Conservation (phyloP, 2,888 invertebrate genomes). For the Ganaspis brasiliensis region DNA sequence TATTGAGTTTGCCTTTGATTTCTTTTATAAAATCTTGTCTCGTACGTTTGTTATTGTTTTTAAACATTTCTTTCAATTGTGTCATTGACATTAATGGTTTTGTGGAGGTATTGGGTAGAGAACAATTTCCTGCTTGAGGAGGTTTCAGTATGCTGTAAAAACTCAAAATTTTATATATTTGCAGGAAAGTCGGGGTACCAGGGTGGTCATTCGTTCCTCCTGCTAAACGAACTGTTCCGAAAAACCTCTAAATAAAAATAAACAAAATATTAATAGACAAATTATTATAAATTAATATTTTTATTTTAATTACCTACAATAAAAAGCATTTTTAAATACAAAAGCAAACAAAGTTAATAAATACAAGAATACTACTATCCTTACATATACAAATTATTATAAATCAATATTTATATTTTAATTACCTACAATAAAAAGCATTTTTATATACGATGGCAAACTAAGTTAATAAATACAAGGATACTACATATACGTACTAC, state of each 20-base stretch:
- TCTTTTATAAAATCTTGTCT: not conserved
- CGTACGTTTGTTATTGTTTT: not conserved
- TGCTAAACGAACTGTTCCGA: not conserved
- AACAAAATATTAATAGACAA: too few relatives aligned
- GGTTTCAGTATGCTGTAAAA: not conserved
- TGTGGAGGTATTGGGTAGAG: not conserved
- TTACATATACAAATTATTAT: too few relatives aligned
- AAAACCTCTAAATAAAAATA: not conserved
- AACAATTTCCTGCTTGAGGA: not conserved
- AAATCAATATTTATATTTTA: too few relatives aligned
- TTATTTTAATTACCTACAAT: too few relatives aligned
- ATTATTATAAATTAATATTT: too few relatives aligned
- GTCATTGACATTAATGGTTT: not conserved
- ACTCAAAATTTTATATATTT: not conserved
- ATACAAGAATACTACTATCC: too few relatives aligned
- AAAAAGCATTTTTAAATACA: too few relatives aligned
- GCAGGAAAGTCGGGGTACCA: not conserved
- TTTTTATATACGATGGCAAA: not conserved
- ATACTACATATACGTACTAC: too few relatives aligned
- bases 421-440: too few relatives aligned
- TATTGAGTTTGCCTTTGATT: too few relatives aligned
- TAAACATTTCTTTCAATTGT: too few relatives aligned
- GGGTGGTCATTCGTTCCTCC: conserved; percentile 15
- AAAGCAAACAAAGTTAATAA: too few relatives aligned
- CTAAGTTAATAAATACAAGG: not conserved